A percentile compares a stretch with the other conserved stretches of the same genome.
These are phyloP conservation scores for Oscheius sp. DNA, from an alignment of 2,888 invertebrate species.

Conservation along the genomic window DNA sequence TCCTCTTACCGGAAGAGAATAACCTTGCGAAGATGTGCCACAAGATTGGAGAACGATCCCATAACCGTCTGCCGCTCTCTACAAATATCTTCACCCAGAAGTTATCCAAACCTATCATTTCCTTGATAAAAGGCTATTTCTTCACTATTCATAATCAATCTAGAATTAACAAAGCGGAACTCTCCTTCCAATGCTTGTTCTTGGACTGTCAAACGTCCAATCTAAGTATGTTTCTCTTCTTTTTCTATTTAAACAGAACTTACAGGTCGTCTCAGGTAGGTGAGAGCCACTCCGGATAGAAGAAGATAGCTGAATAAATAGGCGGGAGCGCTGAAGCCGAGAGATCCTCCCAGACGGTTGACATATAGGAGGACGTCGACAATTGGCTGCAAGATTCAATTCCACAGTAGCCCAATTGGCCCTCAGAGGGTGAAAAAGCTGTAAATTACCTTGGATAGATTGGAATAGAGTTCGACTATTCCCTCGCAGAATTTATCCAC, in stretches of 20 bases:
- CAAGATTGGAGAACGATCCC: conserved; percentile 87
- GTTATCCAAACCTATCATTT: conserved; percentile 23
- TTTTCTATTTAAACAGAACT: conserved; percentile 4
- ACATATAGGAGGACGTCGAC: conserved; percentile 93
- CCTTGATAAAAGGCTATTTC: conserved; percentile 81
- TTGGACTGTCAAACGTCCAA: conserved; percentile 84
- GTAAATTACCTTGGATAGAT: conserved; percentile 81
- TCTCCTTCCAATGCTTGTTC: conserved; percentile 98
- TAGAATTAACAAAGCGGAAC: conserved; percentile 93
- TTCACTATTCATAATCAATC: conserved; percentile 95
- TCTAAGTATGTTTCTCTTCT: conserved; percentile 32
- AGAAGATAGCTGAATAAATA: conserved; percentile 87
- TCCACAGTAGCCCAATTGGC: not conserved
- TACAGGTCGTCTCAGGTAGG: conserved; percentile 72
- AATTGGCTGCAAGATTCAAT: conserved; percentile 77
- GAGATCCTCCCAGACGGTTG: conserved; percentile 84
- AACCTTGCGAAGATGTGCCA: conserved; percentile 68
- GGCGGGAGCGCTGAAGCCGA: conserved; percentile 87
- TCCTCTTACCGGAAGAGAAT: conserved; percentile 50
- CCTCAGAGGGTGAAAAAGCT: not conserved
- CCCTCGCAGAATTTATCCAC: conserved; percentile 97
- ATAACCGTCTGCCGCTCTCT: conserved; percentile 86
- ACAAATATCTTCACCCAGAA: no score
- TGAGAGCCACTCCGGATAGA: conserved; percentile 85
- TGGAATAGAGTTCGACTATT: conserved; percentile 92